phyloP scores from a whole-genome alignment of 2,113 vertebrate species.

The Otocyon megalotis region DNA sequence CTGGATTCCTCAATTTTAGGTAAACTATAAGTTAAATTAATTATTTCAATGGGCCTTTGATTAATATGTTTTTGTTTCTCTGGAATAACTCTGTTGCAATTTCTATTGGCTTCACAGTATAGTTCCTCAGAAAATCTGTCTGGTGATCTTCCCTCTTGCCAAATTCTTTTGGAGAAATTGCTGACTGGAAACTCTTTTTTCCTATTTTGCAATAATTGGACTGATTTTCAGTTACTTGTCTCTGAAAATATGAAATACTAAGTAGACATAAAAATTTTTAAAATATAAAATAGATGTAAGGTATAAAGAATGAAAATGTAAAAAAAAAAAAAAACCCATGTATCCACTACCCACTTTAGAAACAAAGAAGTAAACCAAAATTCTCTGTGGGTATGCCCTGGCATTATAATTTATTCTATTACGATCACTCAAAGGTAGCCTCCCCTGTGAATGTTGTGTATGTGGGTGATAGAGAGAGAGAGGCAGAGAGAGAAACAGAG shows the following conservation, averaged over 20 bases:
- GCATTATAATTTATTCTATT: neutral
- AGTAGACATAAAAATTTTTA: neutral
- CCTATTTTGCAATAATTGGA: constrained; percentile 72
- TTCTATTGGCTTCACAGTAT: constrained; percentile 23
- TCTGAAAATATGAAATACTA: constrained; percentile 43
- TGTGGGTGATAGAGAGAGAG: neutral
- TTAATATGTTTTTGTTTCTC: constrained; percentile 72
- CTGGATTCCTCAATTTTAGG: constrained; percentile 13
- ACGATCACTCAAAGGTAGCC: neutral
- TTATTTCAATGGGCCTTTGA: constrained; percentile 62
- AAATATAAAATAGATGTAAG: neutral
- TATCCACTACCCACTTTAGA: neutral
- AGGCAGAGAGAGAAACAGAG: neutral
- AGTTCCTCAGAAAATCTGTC: constrained; percentile 55
- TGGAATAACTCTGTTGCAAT: constrained; percentile 73
- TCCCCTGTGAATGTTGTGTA: neutral
- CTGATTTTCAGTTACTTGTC: neutral
- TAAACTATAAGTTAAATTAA: neutral
- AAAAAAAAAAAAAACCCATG: neutral
- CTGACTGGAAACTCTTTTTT: constrained; percentile 63
- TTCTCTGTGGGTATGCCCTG: neutral
- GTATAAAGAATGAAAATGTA: neutral
- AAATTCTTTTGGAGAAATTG: constrained; percentile 61
- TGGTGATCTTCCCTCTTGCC: constrained; percentile 59
- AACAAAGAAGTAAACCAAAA: neutral